phyloP scores from a whole-genome alignment of 2,797 vertebrate genomes.

The Hybognathus amarus region DNA sequence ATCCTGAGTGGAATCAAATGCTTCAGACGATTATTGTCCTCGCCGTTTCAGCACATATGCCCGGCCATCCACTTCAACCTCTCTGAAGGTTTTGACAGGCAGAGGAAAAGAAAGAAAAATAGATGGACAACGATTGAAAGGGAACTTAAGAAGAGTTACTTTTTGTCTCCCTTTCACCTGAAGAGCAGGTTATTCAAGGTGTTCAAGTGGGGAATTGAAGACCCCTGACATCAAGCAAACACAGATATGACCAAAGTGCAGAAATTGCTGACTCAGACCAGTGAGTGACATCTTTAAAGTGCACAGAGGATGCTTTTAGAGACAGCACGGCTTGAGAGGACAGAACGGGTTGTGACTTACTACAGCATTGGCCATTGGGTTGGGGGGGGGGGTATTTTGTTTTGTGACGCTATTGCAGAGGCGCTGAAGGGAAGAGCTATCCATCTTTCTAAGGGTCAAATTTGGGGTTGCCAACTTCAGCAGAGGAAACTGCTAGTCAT shows the following conservation, averaged over 20 bases:
- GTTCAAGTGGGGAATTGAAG: slow-evolving; percentile 35
- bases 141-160: background rate
- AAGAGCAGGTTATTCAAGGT: slow-evolving; percentile 35
- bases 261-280: slow-evolving; percentile 44
- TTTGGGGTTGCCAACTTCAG: background rate
- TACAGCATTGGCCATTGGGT: slow-evolving; percentile 1
- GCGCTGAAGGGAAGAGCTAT: background rate
- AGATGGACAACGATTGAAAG: slow-evolving; percentile 17
- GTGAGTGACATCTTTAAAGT: slow-evolving; percentile 44
- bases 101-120: slow-evolving; percentile 1
- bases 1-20: slow-evolving; percentile 13
- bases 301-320: slow-evolving; percentile 37
- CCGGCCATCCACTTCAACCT: slow-evolving; percentile 14
- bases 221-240: slow-evolving; percentile 48
- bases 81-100: background rate
- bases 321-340: slow-evolving; percentile 10
- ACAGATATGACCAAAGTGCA: slow-evolving; percentile 46
- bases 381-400: slow-evolving; percentile 10
- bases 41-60: background rate
- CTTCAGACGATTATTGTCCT: slow-evolving; percentile 19
- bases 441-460: background rate
- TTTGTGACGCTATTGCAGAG: slow-evolving; percentile 14
- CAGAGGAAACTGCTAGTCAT: background rate
- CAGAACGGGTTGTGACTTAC: background rate
- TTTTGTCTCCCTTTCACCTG: slow-evolving; percentile 15